A percentile compares a stretch with the other conserved stretches of the same genome.
phyloP scores from a whole-genome alignment of 2,797 vertebrate species.

The Rhinatrema bivittatum region DNA sequence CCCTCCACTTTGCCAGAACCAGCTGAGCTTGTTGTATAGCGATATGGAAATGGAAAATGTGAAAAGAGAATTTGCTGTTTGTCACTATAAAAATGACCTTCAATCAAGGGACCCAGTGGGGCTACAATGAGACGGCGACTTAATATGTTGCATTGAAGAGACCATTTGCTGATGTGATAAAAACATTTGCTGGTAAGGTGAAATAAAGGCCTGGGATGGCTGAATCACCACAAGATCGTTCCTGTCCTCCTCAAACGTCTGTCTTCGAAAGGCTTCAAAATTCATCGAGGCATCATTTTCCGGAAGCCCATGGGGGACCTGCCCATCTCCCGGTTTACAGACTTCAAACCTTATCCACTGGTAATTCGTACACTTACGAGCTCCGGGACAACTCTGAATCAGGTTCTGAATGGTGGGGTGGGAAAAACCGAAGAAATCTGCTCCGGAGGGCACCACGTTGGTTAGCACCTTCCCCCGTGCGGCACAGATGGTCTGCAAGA shows the following conservation, averaged over 20 bases:
- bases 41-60: too few species aligned
- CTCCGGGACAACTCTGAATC: slow-evolving; percentile 84
- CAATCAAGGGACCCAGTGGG: slow-evolving; percentile 19
- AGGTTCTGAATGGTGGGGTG: slow-evolving; percentile 82
- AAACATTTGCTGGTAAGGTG: slow-evolving; percentile 45
- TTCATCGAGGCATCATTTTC: slow-evolving; percentile 67
- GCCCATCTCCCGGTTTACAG: slow-evolving; percentile 64
- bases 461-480: slow-evolving; percentile 50
- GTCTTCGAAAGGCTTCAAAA: slow-evolving; percentile 74
- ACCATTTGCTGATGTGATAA: slow-evolving; percentile 46
- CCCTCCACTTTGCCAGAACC: too few species aligned
- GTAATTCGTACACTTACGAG: slow-evolving; percentile 80
- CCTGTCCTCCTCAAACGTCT: slow-evolving; percentile 52
- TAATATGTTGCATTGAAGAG: slow-evolving; percentile 42
- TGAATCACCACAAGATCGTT: slow-evolving; percentile 47
- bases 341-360: slow-evolving; percentile 83
- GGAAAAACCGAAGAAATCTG: slow-evolving; percentile 84
- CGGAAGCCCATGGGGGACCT: slow-evolving; percentile 53
- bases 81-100: too few species aligned
- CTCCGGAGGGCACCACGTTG: slow-evolving; percentile 63
- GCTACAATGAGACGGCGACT: slow-evolving; percentile 46
- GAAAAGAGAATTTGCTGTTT: too few species aligned
- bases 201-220: slow-evolving; percentile 45
- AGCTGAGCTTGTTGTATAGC: too few species aligned
- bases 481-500: slow-evolving; percentile 65